A percentile compares a stretch with the other conserved stretches of the same genome.
Conservation (phyloP, 2,113 vertebrate species). For the Ursus arctos region DNA sequence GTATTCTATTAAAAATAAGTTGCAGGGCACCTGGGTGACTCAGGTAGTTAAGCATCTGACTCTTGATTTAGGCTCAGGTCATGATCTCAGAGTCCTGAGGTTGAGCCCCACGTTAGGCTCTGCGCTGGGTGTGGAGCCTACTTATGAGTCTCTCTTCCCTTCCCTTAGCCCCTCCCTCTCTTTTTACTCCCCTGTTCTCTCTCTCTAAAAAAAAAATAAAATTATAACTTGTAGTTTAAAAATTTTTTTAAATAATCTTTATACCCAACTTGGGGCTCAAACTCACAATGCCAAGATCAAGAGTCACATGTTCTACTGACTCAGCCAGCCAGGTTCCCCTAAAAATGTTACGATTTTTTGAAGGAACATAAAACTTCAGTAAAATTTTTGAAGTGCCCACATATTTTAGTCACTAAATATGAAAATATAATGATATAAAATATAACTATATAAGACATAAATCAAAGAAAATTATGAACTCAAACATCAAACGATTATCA, state of each 20-base stretch:
- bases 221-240: too few species aligned
- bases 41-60: too few species aligned
- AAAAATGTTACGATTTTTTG: not conserved
- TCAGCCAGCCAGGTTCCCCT: not conserved
- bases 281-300: not conserved
- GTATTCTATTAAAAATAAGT: not conserved
- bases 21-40: too few species aligned
- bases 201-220: too few species aligned
- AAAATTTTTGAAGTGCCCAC: not conserved
- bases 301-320: not conserved
- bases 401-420: not conserved
- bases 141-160: too few species aligned
- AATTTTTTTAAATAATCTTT: not conserved
- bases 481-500: not conserved
- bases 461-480: not conserved
- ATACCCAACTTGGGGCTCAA: not conserved
- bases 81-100: too few species aligned
- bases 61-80: too few species aligned
- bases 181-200: too few species aligned
- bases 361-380: not conserved
- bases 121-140: too few species aligned
- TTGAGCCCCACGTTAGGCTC: too few species aligned
- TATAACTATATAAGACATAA: not conserved
- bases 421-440: not conserved
- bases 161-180: too few species aligned